Base-by-base conservation (phyloP, 2,888 invertebrate genomes). In the Papilio protenor region DNA sequence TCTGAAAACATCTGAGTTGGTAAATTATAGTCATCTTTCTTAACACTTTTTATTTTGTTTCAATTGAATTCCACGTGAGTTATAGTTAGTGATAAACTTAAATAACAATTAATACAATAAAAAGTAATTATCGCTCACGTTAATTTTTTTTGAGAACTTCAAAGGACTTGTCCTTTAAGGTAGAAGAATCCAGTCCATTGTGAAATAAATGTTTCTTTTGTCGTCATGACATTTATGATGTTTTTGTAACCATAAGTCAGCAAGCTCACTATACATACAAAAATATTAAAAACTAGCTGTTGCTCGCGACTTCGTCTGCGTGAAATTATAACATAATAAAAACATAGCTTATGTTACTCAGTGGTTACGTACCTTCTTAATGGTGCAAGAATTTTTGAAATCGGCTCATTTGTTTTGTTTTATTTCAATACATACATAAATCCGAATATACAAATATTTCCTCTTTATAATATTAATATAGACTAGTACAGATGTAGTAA, bases 101-200 rank as follows among this genome's bases (percentile, higher is more conserved):
- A 49, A 73, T 27, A 73, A 73, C 59, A 40, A 73, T 73, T 73
- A 59, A 59, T 59, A 12, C 40, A 45, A 59, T 59, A 73, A 59
- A n/a, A 59, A 57, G 45, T n/a, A 18, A 59, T 40, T 40, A 33
- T 45, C 6, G 57, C 52, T 27, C 12, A n/a, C n/a, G 27, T 72
- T n/a, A 55, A 3, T 12, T 18, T 57, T 73, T 73, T 73, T 73
- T 27, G 27, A 10, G 55, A 57, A 18, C 49, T 57, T 11, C 16
- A 57, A 52, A 57, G 33, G 72, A 57, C 45, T 18, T 27, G 33
- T 47, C 6, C 21, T 57, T 57, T 57, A 21, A 11, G 57, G 57
- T 57, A 57, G 11, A 57, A 57, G 21, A 57, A 57, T 57, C n/a
- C n/a, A 57, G n/a, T 57, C 11, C n/a, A 57, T 21, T n/a, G 57